A percentile compares a stretch with the other conserved stretches of the same genome.
Evolutionary conservation across 1,140 invertebrate genomes (phyloP).

Genomic region (Caenorhabditis remanei): DNA sequence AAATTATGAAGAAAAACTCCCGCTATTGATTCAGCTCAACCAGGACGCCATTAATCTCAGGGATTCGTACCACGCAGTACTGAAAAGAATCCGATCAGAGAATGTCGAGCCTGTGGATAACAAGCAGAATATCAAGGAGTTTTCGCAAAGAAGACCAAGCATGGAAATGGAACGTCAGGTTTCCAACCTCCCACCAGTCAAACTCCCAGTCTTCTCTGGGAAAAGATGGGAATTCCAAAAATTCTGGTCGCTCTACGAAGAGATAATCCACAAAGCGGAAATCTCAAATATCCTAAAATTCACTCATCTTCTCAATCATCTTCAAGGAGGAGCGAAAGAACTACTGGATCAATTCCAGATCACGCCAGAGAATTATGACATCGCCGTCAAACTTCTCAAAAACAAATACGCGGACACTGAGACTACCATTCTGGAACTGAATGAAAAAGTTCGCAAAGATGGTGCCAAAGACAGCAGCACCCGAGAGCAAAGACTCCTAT

Average conservation of each 20-base stretch:
- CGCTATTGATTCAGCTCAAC: too few relatives aligned
- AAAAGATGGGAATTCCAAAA: neutral
- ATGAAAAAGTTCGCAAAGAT: neutral
- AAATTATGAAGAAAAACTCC: too few relatives aligned
- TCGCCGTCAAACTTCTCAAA: neutral
- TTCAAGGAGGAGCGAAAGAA: neutral
- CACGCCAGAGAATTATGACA: neutral
- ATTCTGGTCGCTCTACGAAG: neutral
- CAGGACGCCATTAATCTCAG: too few relatives aligned
- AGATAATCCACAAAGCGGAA: neutral
- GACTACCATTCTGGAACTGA: neutral
- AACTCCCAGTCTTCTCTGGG: too few relatives aligned
- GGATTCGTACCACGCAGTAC: too few relatives aligned
- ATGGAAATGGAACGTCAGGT: too few relatives aligned
- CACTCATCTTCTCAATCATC: neutral
- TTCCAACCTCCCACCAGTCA: too few relatives aligned
- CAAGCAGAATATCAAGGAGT: too few relatives aligned
- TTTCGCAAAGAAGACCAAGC: too few relatives aligned
- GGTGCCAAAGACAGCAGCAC: neutral
- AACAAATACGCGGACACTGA: neutral
- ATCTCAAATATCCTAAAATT: neutral
- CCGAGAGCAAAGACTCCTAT: neutral
- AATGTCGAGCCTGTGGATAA: too few relatives aligned
- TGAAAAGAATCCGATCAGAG: too few relatives aligned
- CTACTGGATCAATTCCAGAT: neutral